Evolutionary conservation across 2,888 invertebrate genomes (phyloP).

Genomic region (Linnaemya tessellans): DNA sequence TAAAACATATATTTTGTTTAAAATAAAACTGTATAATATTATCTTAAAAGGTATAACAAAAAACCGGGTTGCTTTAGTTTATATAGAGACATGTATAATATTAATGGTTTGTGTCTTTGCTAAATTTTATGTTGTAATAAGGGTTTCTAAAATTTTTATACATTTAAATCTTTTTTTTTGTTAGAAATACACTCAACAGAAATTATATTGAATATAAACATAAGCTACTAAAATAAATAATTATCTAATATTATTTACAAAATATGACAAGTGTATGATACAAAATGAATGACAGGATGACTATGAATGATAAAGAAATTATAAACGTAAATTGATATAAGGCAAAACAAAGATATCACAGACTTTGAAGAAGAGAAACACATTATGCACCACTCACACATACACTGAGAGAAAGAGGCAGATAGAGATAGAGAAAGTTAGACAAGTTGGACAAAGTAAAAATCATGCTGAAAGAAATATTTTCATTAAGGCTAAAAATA

Average conservation of each 20-base stretch:
- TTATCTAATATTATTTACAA: constrained; percentile 60
- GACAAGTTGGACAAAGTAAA: constrained; percentile 26
- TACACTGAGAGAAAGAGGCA: constrained; percentile 56
- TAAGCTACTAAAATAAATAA: constrained; percentile 44
- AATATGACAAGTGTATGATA: constrained; percentile 71
- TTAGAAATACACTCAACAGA: constrained; percentile 16
- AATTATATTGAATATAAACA: constrained; percentile 38
- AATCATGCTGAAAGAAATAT: constrained; percentile 58
- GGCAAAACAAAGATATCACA: constrained; percentile 26
- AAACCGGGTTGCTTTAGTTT: not conserved
- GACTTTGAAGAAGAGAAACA: constrained; percentile 43
- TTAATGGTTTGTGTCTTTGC: constrained; percentile 56
- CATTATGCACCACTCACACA: constrained; percentile 64
- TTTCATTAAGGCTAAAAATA: constrained; percentile 12
- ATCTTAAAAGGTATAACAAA: no score
- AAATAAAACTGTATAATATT: no score
- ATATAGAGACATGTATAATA: not conserved
- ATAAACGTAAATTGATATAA: constrained; percentile 11
- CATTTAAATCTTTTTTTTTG: not conserved
- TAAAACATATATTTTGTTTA: no score
- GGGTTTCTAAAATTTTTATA: no score
- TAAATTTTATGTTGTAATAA: constrained; percentile 26
- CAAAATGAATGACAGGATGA: constrained; percentile 66
- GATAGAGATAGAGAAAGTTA: constrained; percentile 44
- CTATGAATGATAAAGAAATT: constrained; percentile 58